phyloP scores from a whole-genome alignment of 2,888 invertebrate genomes.

The Augochlorella aurata region DNA sequence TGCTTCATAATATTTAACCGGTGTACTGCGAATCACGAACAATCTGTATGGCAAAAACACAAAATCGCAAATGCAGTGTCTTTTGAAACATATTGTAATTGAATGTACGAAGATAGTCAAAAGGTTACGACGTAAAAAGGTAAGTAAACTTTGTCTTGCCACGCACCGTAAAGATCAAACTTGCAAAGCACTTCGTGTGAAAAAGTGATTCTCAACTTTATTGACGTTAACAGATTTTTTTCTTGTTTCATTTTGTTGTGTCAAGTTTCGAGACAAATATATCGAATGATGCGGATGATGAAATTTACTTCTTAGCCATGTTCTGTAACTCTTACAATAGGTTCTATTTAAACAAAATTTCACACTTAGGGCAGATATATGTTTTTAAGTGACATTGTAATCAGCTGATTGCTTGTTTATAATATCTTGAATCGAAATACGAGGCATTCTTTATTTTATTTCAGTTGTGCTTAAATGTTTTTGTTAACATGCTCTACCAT shows the following conservation, averaged over 20 bases:
- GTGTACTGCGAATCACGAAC: slow-evolving; percentile 32
- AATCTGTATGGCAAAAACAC: slow-evolving; percentile 6
- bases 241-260: background rate
- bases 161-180: slow-evolving; percentile 68
- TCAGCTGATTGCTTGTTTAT: slow-evolving; percentile 50
- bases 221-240: slow-evolving; percentile 7
- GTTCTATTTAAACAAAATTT: slow-evolving; percentile 16
- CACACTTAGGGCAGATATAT: slow-evolving; percentile 11
- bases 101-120: slow-evolving; percentile 11
- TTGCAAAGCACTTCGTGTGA: slow-evolving; percentile 64
- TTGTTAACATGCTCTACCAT: slow-evolving; percentile 23
- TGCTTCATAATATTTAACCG: slow-evolving; percentile 42
- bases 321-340: background rate
- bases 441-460: slow-evolving; percentile 5
- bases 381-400: slow-evolving; percentile 7
- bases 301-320: slow-evolving; percentile 6
- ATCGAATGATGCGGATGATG: background rate
- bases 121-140: slow-evolving; percentile 62
- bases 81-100: slow-evolving; percentile 2
- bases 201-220: slow-evolving; percentile 74
- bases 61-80: slow-evolving; percentile 27
- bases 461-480: slow-evolving; percentile 22
- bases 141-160: slow-evolving; percentile 69
- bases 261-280: background rate
- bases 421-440: background rate